Evolutionary conservation across 2,888 invertebrate species (phyloP).

Genomic region (Axea sp.): DNA sequence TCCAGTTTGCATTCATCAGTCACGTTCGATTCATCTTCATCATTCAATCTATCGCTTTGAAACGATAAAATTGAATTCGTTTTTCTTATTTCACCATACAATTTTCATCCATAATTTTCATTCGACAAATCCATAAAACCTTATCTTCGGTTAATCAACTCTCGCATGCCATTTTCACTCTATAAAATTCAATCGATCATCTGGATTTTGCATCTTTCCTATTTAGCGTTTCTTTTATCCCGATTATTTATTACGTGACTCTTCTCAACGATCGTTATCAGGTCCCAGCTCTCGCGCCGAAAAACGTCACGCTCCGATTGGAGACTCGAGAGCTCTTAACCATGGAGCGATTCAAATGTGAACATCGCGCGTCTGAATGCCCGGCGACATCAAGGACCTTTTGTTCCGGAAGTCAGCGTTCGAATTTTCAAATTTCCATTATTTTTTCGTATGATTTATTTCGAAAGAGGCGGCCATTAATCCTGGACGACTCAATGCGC

Average conservation of each 20-base stretch:
- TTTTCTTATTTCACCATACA: too few species aligned
- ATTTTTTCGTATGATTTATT: slow-evolving; percentile 54
- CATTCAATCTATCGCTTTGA: too few species aligned
- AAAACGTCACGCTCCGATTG: slow-evolving; percentile 51
- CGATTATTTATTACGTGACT: slow-evolving; percentile 56
- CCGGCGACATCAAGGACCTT: slow-evolving; percentile 40
- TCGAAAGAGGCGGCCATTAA: slow-evolving; percentile 36
- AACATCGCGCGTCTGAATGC: slow-evolving; percentile 30
- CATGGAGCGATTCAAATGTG: slow-evolving; percentile 37
- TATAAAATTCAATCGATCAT: slow-evolving; percentile 26
- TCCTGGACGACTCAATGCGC: slow-evolving; percentile 6
- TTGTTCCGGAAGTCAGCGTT: slow-evolving; percentile 31
- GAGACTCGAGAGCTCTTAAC: slow-evolving; percentile 34
- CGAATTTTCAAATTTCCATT: slow-evolving; percentile 51
- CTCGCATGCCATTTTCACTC: slow-evolving; percentile 1
- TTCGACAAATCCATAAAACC: not conserved
- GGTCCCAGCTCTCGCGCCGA: slow-evolving; percentile 22
- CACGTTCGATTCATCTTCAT: too few species aligned
- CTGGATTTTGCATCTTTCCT: slow-evolving; percentile 25
- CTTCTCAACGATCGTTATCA: slow-evolving; percentile 43
- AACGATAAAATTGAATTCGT: too few species aligned
- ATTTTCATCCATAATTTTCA: too few species aligned
- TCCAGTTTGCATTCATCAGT: too few species aligned
- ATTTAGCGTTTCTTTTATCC: slow-evolving; percentile 39
- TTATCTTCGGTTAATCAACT: slow-evolving; percentile 1